Evolutionary conservation across 2,113 vertebrate genomes (phyloP).

Genomic region (Rhineura floridana): DNA sequence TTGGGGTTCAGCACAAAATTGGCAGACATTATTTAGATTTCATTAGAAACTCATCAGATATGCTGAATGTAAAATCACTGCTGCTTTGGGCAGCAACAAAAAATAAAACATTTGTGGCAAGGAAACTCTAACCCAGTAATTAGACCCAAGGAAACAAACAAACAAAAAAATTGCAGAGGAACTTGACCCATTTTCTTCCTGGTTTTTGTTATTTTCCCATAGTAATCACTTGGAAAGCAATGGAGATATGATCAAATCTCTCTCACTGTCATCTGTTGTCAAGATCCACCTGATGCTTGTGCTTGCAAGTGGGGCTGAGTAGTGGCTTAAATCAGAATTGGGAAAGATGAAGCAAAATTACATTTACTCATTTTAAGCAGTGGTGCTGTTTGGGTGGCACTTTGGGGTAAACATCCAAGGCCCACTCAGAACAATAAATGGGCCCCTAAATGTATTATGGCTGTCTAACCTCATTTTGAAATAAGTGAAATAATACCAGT

Average conservation of each 20-base stretch:
- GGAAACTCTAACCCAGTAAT: constrained; percentile 58
- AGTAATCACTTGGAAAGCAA: constrained; percentile 32
- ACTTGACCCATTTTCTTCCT: constrained; percentile 56
- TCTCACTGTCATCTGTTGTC: constrained; percentile 26
- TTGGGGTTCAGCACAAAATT: constrained; percentile 38
- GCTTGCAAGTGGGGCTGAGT: too few relatives aligned
- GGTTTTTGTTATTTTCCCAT: not conserved
- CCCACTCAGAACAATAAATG: too few relatives aligned
- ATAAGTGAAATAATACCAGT: too few relatives aligned
- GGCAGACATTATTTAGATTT: constrained; percentile 72
- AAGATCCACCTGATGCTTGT: constrained; percentile 11
- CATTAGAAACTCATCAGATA: constrained; percentile 73
- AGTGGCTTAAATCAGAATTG: not conserved
- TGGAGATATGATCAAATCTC: constrained; percentile 49
- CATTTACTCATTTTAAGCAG: not conserved
- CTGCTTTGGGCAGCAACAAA: constrained; percentile 71
- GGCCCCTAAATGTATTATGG: too few relatives aligned
- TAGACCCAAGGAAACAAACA: constrained; percentile 54
- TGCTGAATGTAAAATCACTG: constrained; percentile 67
- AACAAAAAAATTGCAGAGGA: constrained; percentile 57
- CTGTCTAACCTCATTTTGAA: too few relatives aligned
- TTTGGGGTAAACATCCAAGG: too few relatives aligned
- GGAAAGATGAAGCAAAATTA: constrained; percentile 18
- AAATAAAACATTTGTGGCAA: constrained; percentile 48
- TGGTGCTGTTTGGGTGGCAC: too few relatives aligned